Percentiles rank a stretch among this genome's conserved stretches.
Conservation (phyloP, 2,888 invertebrate species). For the Leptopilina drosophilae region DNA sequence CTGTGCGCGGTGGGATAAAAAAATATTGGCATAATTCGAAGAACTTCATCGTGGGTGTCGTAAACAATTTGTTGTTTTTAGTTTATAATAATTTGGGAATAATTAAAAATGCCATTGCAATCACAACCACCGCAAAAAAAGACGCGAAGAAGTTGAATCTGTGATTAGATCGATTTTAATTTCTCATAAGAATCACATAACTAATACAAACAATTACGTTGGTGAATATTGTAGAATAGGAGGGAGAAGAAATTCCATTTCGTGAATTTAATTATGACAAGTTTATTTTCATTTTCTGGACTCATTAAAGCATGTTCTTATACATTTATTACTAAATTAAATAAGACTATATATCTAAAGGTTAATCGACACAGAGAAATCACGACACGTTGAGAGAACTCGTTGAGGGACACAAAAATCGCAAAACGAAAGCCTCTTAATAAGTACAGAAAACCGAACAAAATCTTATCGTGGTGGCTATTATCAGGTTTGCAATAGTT, state of each 20-base stretch:
- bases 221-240: neutral
- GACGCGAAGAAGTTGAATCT: slow-evolving; percentile 1
- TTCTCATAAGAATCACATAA: neutral
- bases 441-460: neutral
- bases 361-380: slow-evolving; percentile 60
- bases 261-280: neutral
- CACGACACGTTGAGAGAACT: slow-evolving; percentile 64
- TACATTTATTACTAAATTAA: neutral
- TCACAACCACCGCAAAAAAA: neutral
- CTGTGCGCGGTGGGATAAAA: no score
- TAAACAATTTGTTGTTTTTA: no score
- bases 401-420: slow-evolving; percentile 62
- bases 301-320: slow-evolving; percentile 49
- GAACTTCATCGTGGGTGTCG: no score
- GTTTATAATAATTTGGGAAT: no score
- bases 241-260: slow-evolving; percentile 10
- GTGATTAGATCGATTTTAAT: neutral
- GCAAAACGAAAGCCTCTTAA: neutral
- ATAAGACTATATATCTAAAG: slow-evolving; percentile 44
- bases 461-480: slow-evolving; percentile 17
- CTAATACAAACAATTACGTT: neutral
- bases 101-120: no score
- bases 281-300: neutral
- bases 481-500: slow-evolving; percentile 23
- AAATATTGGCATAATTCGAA: no score